Conservation (phyloP, 2,113 vertebrate species). For the Lipophrys pholis region DNA sequence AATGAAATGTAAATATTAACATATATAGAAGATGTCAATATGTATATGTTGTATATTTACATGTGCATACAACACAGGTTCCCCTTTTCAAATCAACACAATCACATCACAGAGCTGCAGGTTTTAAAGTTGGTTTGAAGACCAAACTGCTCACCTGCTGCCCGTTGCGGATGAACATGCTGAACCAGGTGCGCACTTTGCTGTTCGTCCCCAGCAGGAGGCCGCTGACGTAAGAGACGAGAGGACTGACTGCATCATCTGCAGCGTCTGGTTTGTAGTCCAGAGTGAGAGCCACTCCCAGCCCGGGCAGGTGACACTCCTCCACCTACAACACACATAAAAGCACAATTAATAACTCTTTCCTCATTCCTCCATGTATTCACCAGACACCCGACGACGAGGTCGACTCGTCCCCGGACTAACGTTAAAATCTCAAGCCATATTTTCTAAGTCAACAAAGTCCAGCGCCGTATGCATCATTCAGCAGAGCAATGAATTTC, state of each 20-base stretch:
- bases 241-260: constrained; percentile 94
- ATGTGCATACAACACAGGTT: too few relatives aligned
- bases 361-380: neutral
- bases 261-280: constrained; percentile 93
- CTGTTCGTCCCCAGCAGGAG: constrained; percentile 96
- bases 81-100: too few relatives aligned
- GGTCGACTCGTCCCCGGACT: neutral
- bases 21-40: too few relatives aligned
- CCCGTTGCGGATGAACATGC: constrained; percentile 97
- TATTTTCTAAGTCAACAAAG: constrained; percentile 6
- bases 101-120: too few relatives aligned
- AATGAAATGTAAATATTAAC: too few relatives aligned
- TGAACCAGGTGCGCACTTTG: constrained; percentile 98
- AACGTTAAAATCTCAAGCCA: neutral
- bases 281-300: constrained; percentile 95
- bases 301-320: constrained; percentile 95
- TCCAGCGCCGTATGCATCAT: constrained; percentile 22
- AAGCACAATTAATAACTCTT: neutral
- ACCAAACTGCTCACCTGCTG: constrained; percentile 88
- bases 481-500: constrained; percentile 37
- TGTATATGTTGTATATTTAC: too few relatives aligned
- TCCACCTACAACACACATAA: constrained; percentile 87
- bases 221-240: constrained; percentile 97
- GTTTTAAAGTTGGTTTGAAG: too few relatives aligned
- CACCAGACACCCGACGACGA: too few relatives aligned